Conservation (phyloP, 1,140 invertebrate species). For the Agrypnia vestita region DNA sequence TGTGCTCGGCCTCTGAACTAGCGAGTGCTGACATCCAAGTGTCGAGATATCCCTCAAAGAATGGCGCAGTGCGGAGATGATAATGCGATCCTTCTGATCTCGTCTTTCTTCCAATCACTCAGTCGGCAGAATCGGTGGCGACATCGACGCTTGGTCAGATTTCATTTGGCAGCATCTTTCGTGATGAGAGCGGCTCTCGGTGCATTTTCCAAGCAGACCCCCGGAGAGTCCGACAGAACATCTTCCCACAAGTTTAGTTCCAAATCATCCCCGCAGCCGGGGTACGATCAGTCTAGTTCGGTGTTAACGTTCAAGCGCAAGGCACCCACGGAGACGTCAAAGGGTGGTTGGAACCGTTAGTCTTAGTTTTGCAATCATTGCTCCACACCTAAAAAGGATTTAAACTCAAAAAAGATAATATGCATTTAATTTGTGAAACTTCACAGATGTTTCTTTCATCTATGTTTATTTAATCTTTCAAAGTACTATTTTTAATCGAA, state of each 20-base stretch:
- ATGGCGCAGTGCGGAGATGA: neutral
- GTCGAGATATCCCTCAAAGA: conserved; percentile 6
- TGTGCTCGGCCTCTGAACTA: conserved; percentile 4
- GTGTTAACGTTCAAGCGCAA: conserved; percentile 33
- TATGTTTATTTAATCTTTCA: too few species aligned
- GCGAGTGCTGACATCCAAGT: neutral
- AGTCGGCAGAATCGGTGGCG: neutral
- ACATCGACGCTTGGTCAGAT: neutral
- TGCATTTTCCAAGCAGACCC: neutral
- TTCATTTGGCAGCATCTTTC: neutral
- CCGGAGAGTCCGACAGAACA: neutral
- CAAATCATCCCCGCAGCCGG: conserved; percentile 15
- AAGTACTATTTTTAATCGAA: too few species aligned
- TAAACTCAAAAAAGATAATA: conserved; percentile 46
- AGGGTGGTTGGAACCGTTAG: conserved; percentile 13
- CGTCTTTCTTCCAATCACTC: conserved; percentile 6
- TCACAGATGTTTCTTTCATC: too few species aligned
- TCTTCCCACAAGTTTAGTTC: neutral
- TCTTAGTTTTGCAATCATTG: conserved; percentile 45
- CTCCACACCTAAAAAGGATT: conserved; percentile 48
- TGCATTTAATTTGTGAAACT: conserved; percentile 34
- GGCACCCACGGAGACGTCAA: conserved; percentile 29
- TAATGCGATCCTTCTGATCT: neutral
- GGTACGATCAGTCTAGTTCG: neutral
- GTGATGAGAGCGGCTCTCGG: neutral